Base-by-base conservation (phyloP, 2,888 invertebrate genomes). In the Megamerina dolium region DNA sequence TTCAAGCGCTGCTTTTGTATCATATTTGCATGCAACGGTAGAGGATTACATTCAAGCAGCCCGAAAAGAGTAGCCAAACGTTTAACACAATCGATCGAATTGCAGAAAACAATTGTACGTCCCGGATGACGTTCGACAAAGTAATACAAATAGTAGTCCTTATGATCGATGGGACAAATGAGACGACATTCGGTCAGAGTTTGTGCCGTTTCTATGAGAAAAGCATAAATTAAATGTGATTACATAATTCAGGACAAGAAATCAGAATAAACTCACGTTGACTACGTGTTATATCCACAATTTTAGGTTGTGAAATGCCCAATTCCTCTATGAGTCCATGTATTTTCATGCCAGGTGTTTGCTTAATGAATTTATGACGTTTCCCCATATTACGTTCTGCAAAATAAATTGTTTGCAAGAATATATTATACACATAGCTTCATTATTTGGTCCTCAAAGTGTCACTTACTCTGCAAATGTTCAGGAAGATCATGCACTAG, bases 131-230 rank as follows among this genome's bases (percentile, higher is more conserved):
- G 78, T 57, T 83, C 80, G 41, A 85, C 68, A 59, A 99, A 88
- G 64, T 96, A 97, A 68, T 90, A 95, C 2, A 99, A 73, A 63
- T 93, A 90, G 38, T 83, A 82, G 69, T 99, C 97, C 72, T 97
- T 92, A 45, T 90, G 83, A 33, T 86, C 83, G 23, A 84, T 72
- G 0, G 81, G 74, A 56, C 89, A 90, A 0, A 81, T 75, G 46
- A 96, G 85, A 37, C 86, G 79, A 49, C 88, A 83, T 71, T 96
- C 96, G 0, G 86, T 87, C 33, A 97, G 73, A 0, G 80, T 83
- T 46, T 82, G 83, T 0, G 93, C 87, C 5, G 89, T 90, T 45
- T 88, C 90, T 83, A 57, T 13, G 16, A 26, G 29, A 1, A 18
- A 14, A 17, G 12, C 27, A 9, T 3, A 14, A 9, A 5, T 10